These are phyloP conservation scores for Thecocarcelia acutangulata DNA, from an alignment of 2,888 invertebrate species.

Conservation along the genomic window DNA sequence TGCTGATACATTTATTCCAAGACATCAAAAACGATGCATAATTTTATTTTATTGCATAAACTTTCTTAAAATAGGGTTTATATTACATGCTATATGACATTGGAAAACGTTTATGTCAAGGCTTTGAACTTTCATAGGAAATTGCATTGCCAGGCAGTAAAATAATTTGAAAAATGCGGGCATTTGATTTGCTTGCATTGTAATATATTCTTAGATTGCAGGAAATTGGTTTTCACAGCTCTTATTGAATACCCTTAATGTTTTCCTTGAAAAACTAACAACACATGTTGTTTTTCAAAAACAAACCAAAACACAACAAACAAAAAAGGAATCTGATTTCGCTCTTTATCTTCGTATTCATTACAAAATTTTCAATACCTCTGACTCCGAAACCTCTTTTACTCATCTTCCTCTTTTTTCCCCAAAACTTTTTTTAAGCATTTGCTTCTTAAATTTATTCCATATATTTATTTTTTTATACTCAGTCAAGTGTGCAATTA, in stretches of 20 bases:
- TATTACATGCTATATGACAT: too few species aligned
- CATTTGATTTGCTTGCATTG: too few species aligned
- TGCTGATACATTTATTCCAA: too few species aligned
- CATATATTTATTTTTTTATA: slow-evolving; percentile 15
- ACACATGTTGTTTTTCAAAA: slow-evolving; percentile 20
- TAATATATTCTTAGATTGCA: too few species aligned
- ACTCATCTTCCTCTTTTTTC: neutral
- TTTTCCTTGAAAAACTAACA: slow-evolving; percentile 11
- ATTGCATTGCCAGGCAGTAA: too few species aligned
- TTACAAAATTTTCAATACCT: slow-evolving; percentile 25
- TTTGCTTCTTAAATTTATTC: slow-evolving; percentile 22
- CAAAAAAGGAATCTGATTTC: slow-evolving; percentile 2
- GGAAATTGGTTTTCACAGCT: neutral
- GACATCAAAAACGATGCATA: too few species aligned
- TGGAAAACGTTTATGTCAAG: too few species aligned
- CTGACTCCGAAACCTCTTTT: slow-evolving; percentile 5
- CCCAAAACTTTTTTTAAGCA: neutral
- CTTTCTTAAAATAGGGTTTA: too few species aligned
- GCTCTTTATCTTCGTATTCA: slow-evolving; percentile 2
- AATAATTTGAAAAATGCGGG: too few species aligned
- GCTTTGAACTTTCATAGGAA: too few species aligned
- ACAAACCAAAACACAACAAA: neutral
- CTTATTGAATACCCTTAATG: slow-evolving; percentile 32
- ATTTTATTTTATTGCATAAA: too few species aligned
- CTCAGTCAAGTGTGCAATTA: slow-evolving; percentile 60